phyloP scores from a whole-genome alignment of 2,888 invertebrate species.

The Cheilosia pagana region DNA sequence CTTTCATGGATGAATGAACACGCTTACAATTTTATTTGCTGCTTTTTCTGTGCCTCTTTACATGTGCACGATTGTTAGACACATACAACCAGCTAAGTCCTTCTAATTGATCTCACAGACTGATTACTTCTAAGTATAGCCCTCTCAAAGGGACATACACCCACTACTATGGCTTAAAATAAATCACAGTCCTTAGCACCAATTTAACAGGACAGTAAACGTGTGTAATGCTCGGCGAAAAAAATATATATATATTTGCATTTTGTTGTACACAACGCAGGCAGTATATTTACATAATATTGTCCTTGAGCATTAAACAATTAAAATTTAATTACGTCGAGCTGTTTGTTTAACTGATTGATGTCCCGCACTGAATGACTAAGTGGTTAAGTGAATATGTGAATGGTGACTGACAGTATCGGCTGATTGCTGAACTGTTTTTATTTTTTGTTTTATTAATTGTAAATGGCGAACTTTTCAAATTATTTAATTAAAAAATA shows the following conservation, averaged over 20 bases:
- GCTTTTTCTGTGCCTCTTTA: too few species aligned
- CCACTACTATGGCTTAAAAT: too few species aligned
- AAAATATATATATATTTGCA: not conserved
- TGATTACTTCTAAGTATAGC: too few species aligned
- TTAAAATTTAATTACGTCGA: constrained; percentile 17
- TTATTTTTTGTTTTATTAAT: not conserved
- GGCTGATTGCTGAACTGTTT: constrained; percentile 1
- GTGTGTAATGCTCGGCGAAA: too few species aligned
- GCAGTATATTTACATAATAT: not conserved
- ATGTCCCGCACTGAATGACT: not conserved
- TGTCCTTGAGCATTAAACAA: constrained; percentile 15
- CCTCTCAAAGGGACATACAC: too few species aligned
- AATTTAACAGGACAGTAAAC: too few species aligned
- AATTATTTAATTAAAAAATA: constrained; percentile 9
- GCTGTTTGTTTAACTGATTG: constrained; percentile 14
- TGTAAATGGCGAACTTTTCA: not conserved
- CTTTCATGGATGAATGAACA: too few species aligned
- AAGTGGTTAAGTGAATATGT: constrained; percentile 4
- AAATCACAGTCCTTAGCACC: too few species aligned
- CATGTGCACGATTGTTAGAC: too few species aligned
- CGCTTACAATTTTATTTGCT: too few species aligned
- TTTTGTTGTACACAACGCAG: not conserved
- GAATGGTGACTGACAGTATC: constrained; percentile 4
- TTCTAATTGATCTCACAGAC: too few species aligned
- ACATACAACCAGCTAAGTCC: too few species aligned